Evolutionary conservation across 1,140 invertebrate species (phyloP), one percentile per base, ranked within the genome.

Genomic region (Calliphora vicina): DNA sequence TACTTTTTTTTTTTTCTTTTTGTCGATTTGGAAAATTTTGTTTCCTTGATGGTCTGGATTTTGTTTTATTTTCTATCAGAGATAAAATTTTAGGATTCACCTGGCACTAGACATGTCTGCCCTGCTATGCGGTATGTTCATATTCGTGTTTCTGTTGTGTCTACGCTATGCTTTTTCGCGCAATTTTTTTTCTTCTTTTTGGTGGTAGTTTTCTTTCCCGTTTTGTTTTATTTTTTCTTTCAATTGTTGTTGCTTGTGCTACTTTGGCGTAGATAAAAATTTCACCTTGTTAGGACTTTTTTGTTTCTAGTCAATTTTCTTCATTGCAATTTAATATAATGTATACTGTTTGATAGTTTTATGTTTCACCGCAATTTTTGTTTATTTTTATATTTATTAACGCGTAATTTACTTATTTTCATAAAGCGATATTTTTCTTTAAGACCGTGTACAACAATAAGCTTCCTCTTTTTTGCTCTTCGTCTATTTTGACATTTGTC

Each of bases 91-190:
- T 23, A 9, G 20, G 61, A 67, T 67, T 67, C 10, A 67, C 61
- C 61, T 23, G 20, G 61, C 61, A 67, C 61, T 67, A 67, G 61
- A 67, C 61, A 23, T 67, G 61, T 67, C 61, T 67, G 61, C 61
- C n/a, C 10, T 67, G n/a, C 23, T 23, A 23, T 67, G 23, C 23
- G 20, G 57, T 23, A 23, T 35, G 45, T 50, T 17, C 45, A 57
- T 15, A 81, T 12, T 17, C 23, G 29, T 50, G 23, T 45, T 80
- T 80, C 12, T 80, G 45, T 80, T 50, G 76, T 80, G 35, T 50
- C 45, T 50, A 50, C 45, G 35, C 20, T 82, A 42, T 35, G 81
- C 10, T 71, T 35, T 67, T 82, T 43, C 67, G 81, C 61, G 50
- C 81, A 76, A 76, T 76, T 76, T 76, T 76, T 76, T 6, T 76